A percentile compares a stretch with the other conserved stretches of the same genome.
Conservation (phyloP, 2,888 invertebrate species). For the Lochmaea capreae region DNA sequence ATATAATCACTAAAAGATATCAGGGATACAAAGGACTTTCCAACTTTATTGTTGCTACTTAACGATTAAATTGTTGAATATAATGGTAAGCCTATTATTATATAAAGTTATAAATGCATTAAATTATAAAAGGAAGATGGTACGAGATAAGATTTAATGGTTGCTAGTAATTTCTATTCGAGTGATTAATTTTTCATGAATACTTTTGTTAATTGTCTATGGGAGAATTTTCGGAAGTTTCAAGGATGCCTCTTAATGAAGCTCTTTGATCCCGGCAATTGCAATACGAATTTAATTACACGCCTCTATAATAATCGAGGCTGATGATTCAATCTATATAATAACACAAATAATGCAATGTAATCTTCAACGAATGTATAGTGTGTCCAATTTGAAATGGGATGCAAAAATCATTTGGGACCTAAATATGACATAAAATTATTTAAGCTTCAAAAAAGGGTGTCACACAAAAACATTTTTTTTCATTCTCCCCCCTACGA, state of each 20-base stretch:
- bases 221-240: constrained; percentile 7
- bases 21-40: constrained; percentile 25
- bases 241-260: constrained; percentile 16
- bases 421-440: no score
- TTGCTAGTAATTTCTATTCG: constrained; percentile 27
- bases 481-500: no score
- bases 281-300: constrained; percentile 10
- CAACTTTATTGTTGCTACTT: constrained; percentile 31
- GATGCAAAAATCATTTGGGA: no score
- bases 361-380: no score
- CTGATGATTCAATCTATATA: neutral
- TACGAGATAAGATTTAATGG: constrained; percentile 41
- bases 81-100: constrained; percentile 39
- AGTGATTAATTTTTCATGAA: constrained; percentile 30
- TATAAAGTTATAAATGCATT: constrained; percentile 32
- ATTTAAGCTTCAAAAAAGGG: no score
- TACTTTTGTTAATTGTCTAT: constrained; percentile 31
- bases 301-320: neutral
- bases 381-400: no score
- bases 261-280: neutral
- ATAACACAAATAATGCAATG: no score
- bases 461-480: no score
- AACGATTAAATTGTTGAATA: constrained; percentile 29
- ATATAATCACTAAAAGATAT: neutral
- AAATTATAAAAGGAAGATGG: neutral